Percentiles rank a stretch among this genome's conserved stretches.
Conservation (phyloP, 64 coral and sea anemone species). For the Porites australiensis region DNA sequence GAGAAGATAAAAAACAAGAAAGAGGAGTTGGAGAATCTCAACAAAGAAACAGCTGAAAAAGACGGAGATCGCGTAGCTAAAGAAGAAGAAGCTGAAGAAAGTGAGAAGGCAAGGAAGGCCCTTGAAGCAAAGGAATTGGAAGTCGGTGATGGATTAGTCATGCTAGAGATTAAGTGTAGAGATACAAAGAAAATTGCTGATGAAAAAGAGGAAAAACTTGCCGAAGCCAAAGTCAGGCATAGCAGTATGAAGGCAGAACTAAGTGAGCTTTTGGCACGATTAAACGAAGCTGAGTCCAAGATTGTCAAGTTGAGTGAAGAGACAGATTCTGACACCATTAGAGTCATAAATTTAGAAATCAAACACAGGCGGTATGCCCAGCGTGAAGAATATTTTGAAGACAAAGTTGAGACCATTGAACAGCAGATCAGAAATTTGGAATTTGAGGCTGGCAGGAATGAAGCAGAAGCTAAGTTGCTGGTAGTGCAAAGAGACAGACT, state of each 20-base stretch:
- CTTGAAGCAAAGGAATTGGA: conserved; percentile 71
- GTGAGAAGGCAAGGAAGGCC: conserved; percentile 65
- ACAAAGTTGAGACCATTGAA: conserved; percentile 50
- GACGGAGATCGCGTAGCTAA: conserved; percentile 11
- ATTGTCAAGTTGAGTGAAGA: conserved; percentile 53
- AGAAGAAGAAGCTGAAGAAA: conserved; percentile 66
- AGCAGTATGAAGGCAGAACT: conserved; percentile 23
- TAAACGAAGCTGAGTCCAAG: conserved; percentile 51
- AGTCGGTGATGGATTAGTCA: conserved; percentile 50
- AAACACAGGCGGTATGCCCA: conserved; percentile 32
- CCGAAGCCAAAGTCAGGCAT: conserved; percentile 45
- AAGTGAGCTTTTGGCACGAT: conserved; percentile 16
- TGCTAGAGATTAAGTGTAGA: conserved; percentile 44
- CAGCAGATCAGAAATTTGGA: conserved; percentile 34
- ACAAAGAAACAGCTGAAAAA: conserved; percentile 1
- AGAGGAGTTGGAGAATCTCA: background rate
- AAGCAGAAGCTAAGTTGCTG: conserved; percentile 43
- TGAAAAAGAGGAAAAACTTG: conserved; percentile 46
- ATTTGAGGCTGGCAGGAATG: background rate
- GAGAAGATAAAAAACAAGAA: conserved; percentile 40
- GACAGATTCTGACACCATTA: conserved; percentile 9
- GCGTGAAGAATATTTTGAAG: conserved; percentile 62
- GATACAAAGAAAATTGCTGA: conserved; percentile 51
- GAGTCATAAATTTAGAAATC: conserved; percentile 49
- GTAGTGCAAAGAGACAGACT: conserved; percentile 35